These are phyloP conservation scores for Heliothis peltigera DNA, from an alignment of 2,888 invertebrate species.

Conservation along the genomic window DNA sequence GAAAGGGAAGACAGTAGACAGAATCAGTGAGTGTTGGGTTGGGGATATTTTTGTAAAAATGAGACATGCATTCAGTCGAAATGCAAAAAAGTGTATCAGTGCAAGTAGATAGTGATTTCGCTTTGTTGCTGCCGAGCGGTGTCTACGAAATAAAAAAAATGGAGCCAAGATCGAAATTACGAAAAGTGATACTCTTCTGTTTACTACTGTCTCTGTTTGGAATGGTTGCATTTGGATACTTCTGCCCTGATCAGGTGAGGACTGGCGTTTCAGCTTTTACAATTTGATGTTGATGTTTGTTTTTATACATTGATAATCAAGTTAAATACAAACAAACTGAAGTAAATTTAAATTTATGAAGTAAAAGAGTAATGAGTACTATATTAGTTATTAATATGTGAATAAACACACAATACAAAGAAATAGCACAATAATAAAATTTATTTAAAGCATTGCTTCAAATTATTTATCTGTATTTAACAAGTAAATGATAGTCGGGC, in stretches of 20 bases:
- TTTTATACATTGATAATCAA: slow-evolving; percentile 5
- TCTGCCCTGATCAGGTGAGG: slow-evolving; percentile 95
- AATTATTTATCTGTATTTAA: no score
- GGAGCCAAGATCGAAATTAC: slow-evolving; percentile 95
- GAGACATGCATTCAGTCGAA: slow-evolving; percentile 89
- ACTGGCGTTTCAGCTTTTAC: not conserved
- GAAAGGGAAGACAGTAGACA: slow-evolving; percentile 66
- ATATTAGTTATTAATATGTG: no score
- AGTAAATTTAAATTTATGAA: no score
- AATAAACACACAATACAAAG: not conserved
- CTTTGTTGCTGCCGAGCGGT: slow-evolving; percentile 93
- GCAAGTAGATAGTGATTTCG: slow-evolving; percentile 96
- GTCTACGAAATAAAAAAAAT: slow-evolving; percentile 95
- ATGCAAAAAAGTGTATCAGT: slow-evolving; percentile 95
- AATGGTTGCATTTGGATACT: slow-evolving; percentile 96
- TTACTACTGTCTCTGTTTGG: slow-evolving; percentile 95
- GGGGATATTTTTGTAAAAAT: slow-evolving; percentile 85
- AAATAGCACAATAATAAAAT: not conserved
- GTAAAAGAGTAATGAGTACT: not conserved
- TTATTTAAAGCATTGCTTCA: no score
- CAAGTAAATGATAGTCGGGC: no score
- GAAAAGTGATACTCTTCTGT: slow-evolving; percentile 95
- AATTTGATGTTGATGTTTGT: slow-evolving; percentile 30
- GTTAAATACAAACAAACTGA: not conserved
- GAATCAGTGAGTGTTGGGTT: slow-evolving; percentile 74